These are phyloP conservation scores for Catocala nupta DNA, from an alignment of 2,888 invertebrate genomes.

Conservation along the genomic window DNA sequence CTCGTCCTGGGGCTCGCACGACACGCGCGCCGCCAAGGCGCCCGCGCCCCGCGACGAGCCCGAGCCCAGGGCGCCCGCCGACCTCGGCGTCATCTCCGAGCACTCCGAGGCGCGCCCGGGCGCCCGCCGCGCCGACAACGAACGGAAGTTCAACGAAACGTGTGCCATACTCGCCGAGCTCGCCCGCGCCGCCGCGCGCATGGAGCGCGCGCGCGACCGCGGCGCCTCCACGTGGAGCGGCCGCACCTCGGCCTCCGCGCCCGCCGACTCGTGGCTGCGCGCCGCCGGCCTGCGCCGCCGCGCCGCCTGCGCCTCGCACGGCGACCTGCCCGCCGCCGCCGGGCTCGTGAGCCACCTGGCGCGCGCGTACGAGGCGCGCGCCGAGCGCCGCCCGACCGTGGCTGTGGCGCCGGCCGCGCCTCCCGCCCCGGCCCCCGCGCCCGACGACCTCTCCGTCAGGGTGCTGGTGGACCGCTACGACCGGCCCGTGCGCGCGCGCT, in stretches of 20 bases:
- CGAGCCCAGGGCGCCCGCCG: slow-evolving; percentile 59
- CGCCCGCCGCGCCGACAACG: slow-evolving; percentile 68
- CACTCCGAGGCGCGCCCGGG: slow-evolving; percentile 61
- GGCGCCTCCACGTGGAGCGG: slow-evolving; percentile 80
- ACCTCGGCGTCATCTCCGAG: slow-evolving; percentile 78
- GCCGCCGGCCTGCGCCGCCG: slow-evolving; percentile 75
- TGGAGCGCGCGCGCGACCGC: slow-evolving; percentile 72
- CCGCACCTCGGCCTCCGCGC: slow-evolving; percentile 88
- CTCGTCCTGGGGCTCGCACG: slow-evolving; percentile 94
- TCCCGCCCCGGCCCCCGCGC: slow-evolving; percentile 85
- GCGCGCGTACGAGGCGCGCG: slow-evolving; percentile 94
- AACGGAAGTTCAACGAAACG: slow-evolving; percentile 82
- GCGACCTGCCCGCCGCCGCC: slow-evolving; percentile 80
- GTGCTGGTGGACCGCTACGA: slow-evolving; percentile 93
- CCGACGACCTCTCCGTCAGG: slow-evolving; percentile 90
- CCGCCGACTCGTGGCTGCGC: slow-evolving; percentile 87
- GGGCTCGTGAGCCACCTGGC: slow-evolving; percentile 95
- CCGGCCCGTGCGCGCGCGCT: slow-evolving; percentile 61
- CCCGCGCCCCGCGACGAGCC: slow-evolving; percentile 60
- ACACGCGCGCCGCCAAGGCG: slow-evolving; percentile 82
- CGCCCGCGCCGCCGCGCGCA: slow-evolving; percentile 77
- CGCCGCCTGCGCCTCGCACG: slow-evolving; percentile 75
- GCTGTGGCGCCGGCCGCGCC: slow-evolving; percentile 88
- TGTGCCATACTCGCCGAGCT: slow-evolving; percentile 89
- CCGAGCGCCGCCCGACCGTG: slow-evolving; percentile 55